Base-by-base conservation (phyloP, 2,797 vertebrate species). In the Telmatherina bonti region DNA sequence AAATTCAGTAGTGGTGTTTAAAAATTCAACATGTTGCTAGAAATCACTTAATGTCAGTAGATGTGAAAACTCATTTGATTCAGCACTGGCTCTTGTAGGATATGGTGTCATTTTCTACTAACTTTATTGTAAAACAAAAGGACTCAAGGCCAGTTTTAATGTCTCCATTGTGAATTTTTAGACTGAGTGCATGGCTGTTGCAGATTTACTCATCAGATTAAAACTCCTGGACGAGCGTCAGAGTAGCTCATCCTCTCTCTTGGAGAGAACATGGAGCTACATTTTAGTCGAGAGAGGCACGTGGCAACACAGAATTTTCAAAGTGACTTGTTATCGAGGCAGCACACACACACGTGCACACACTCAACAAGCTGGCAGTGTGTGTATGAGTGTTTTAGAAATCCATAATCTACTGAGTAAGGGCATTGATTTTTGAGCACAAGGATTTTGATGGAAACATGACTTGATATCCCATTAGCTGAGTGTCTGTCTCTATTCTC, bases 341-440 rank as follows among this genome's bases (percentile, higher is more conserved):
- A 85, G 54, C 47, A 56, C 59, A 49, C 26, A 53, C 41, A 54
- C 53, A 65, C 51, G 59, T 52, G 31, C 47, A 76, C 76, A 75
- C 76, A 85, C 75, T 81, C 57, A 10, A 79, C 68, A 56, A 84
- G 63, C 81, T 78, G 78, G 72, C 76, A 81, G 74, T 67, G 81
- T 71, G 84, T 78, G 79, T 86, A 74, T 74, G 88, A 89, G 87
- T 82, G 83, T 83, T 86, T 67, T 76, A 81, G 68, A 88, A 82
- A 91, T 91, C 87, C 85, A 91, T 91, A 91, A 89, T 82, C 84
- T 86, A 89, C 79, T 79, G 70, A 90, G 83, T 82, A 85, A 78
- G 80, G 82, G 80, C 80, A 90, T 88, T 86, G 89, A 88, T 91
- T 92, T 88, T 83, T 61, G 51, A 87, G 67, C 78, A 76, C 70